Percentiles rank a stretch among this genome's conserved stretches.
phyloP scores from a whole-genome alignment of 2,113 vertebrate species.

The Xyliphius kryptos region DNA sequence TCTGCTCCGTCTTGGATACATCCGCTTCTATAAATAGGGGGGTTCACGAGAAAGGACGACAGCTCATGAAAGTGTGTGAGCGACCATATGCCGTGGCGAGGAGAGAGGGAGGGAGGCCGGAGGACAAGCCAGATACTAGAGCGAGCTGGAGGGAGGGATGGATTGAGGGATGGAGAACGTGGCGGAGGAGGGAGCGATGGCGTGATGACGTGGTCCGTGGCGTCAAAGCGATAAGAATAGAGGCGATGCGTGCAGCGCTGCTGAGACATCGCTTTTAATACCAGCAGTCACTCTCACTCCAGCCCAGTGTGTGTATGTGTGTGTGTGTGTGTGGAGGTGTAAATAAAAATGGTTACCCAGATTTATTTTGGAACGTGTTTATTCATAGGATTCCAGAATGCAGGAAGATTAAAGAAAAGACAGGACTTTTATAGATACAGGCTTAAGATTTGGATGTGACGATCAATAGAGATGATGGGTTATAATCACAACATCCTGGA shows the following conservation, averaged over 20 bases:
- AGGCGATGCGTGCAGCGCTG: conserved; percentile 64
- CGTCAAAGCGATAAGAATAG: conserved; percentile 77
- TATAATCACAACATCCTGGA: too few relatives aligned
- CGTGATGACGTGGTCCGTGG: conserved; percentile 70
- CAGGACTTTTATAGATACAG: neutral
- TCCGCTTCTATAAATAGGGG: conserved; percentile 58
- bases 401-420: conserved; percentile 10
- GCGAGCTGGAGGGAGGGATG: conserved; percentile 56
- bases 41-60: conserved; percentile 53
- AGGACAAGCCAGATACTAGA: conserved; percentile 64
- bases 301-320: conserved; percentile 41
- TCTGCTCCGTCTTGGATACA: conserved; percentile 58
- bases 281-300: conserved; percentile 58
- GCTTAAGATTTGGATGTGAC: neutral
- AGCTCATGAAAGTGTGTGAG: conserved; percentile 29
- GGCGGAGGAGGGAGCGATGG: conserved; percentile 62
- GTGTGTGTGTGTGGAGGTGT: conserved; percentile 25
- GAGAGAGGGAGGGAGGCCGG: conserved; percentile 52
- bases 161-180: conserved; percentile 55
- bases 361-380: conserved; percentile 21
- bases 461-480: neutral
- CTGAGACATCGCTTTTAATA: conserved; percentile 64
- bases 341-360: conserved; percentile 33
- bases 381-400: conserved; percentile 9
- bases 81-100: conserved; percentile 18